Percentiles rank a stretch among this genome's conserved stretches.
These are phyloP conservation scores for Halcyon malimbica DNA, from an alignment of 2,113 vertebrate species.

Conservation along the genomic window DNA sequence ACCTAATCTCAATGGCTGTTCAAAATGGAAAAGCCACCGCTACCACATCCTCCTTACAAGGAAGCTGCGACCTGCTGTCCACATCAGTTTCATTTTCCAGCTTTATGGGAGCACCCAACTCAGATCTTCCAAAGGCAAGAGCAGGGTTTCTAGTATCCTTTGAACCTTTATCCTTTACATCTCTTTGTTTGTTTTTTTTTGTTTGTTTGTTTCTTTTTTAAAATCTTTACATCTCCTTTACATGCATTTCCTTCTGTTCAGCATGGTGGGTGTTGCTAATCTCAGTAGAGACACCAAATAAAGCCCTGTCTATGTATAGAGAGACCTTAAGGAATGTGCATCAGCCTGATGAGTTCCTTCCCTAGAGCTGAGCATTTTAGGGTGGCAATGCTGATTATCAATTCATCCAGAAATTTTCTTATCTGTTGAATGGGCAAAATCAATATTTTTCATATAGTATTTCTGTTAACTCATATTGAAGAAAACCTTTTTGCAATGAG, in stretches of 20 bases:
- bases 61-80: background rate
- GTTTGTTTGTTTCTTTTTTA: no score
- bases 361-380: background rate
- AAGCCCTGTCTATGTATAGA: background rate
- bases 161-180: background rate
- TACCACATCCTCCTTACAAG: background rate
- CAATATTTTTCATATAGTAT: background rate
- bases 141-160: background rate
- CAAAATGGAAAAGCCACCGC: background rate
- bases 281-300: background rate
- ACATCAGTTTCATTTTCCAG: background rate
- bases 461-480: background rate
- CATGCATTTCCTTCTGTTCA: background rate
- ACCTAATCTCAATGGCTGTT: background rate
- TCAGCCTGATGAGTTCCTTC: background rate
- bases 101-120: background rate
- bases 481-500: background rate
- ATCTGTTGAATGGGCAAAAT: slow-evolving; percentile 15
- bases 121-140: background rate
- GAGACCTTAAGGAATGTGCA: background rate
- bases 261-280: background rate
- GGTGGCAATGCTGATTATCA: background rate
- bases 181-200: background rate
- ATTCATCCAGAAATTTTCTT: slow-evolving; percentile 15
- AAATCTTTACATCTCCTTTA: no score